Percentiles rank a stretch among this genome's conserved stretches.
phyloP scores from a whole-genome alignment of 2,113 vertebrate species.

The Galbula dea region DNA sequence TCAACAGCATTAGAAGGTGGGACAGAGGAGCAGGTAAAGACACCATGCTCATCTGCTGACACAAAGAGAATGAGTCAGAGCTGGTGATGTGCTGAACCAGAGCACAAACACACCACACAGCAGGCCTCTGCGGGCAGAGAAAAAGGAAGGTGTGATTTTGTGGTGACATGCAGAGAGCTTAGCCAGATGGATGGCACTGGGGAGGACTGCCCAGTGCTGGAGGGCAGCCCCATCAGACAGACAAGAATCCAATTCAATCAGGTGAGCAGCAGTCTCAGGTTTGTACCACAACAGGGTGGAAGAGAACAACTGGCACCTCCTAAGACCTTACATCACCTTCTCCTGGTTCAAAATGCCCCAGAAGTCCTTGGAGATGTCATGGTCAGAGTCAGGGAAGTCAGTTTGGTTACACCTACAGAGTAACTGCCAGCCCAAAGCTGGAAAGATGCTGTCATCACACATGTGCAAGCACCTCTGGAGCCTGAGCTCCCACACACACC shows the following conservation, averaged over 20 bases:
- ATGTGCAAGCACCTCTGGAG: background rate
- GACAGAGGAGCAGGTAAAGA: background rate
- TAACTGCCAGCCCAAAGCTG: background rate
- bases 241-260: background rate
- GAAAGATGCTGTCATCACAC: accelerated
- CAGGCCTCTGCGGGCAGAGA: background rate
- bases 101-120: background rate
- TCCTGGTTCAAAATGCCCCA: background rate
- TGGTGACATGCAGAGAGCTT: background rate
- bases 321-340: background rate
- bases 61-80: slow-evolving; percentile 4
- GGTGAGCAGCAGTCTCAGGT: background rate
- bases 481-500: background rate
- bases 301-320: background rate
- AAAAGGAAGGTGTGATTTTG: background rate
- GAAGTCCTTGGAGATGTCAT: background rate
- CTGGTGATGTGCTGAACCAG: background rate
- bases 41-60: background rate
- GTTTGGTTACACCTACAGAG: background rate
- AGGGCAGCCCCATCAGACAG: background rate
- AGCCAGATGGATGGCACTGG: background rate
- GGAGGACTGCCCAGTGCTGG: background rate
- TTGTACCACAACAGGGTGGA: background rate
- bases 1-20: background rate
- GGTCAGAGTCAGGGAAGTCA: background rate